phyloP scores from a whole-genome alignment of 2,888 invertebrate species.

The Podotricha telesiphe region DNA sequence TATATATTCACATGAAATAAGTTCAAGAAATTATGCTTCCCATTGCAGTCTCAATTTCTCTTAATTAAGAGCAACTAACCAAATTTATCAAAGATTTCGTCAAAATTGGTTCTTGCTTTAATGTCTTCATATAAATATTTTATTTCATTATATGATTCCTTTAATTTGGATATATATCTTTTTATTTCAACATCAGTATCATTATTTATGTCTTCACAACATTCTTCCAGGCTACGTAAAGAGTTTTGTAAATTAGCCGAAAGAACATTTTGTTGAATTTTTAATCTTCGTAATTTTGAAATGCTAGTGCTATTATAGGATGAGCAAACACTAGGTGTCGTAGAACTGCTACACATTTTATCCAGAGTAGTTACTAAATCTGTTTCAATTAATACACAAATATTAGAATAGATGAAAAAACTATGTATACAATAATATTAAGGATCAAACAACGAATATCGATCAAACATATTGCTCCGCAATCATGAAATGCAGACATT shows the following conservation, averaged over 20 bases:
- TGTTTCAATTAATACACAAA: neutral
- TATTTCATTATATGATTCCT: slow-evolving; percentile 54
- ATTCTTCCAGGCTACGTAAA: slow-evolving; percentile 42
- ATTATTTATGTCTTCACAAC: slow-evolving; percentile 33
- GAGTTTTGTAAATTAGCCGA: slow-evolving; percentile 52
- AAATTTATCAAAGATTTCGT: slow-evolving; percentile 52
- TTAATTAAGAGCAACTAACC: slow-evolving; percentile 54
- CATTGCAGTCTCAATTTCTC: neutral
- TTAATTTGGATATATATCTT: slow-evolving; percentile 51
- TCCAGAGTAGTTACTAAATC: slow-evolving; percentile 27
- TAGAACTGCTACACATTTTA: slow-evolving; percentile 34
- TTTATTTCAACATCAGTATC: slow-evolving; percentile 48
- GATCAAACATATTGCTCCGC: slow-evolving; percentile 3
- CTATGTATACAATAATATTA: neutral
- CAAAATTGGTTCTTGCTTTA: slow-evolving; percentile 53
- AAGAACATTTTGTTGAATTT: slow-evolving; percentile 70
- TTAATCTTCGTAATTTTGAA: slow-evolving; percentile 64
- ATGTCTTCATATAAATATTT: slow-evolving; percentile 64
- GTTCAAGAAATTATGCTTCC: too few relatives aligned
- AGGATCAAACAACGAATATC: neutral
- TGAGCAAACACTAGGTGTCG: slow-evolving; percentile 6
- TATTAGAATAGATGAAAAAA: neutral
- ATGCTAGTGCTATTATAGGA: slow-evolving; percentile 42
- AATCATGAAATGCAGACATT: neutral
- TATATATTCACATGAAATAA: too few relatives aligned